A percentile compares a stretch with the other conserved stretches of the same genome.
Evolutionary conservation across 2,888 invertebrate genomes (phyloP).

Genomic region (Ecdyonurus torrentis): DNA sequence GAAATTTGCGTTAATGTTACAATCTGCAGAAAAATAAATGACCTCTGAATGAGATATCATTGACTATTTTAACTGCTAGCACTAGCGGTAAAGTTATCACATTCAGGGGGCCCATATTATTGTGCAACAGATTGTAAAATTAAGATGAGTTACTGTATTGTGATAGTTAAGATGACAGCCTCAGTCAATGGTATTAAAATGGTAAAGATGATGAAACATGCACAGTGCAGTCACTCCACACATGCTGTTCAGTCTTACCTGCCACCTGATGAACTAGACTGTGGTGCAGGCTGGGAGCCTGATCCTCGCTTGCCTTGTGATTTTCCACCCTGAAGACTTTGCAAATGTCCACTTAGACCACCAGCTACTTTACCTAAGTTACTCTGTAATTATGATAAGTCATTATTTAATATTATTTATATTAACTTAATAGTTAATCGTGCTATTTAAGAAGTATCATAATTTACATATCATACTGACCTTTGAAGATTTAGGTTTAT

Average conservation of each 20-base stretch:
- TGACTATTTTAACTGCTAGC: no score
- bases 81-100: no score
- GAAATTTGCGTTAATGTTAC: no score
- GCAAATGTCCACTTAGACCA: neutral
- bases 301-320: constrained; percentile 11
- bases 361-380: neutral
- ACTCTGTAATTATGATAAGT: neutral
- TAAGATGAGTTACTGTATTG: no score
- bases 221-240: neutral
- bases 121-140: no score
- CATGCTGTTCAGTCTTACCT: neutral
- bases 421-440: no score
- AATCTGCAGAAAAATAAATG: no score
- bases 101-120: no score
- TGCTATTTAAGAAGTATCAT: no score
- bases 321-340: neutral
- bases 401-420: neutral
- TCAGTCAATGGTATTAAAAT: no score
- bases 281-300: constrained; percentile 8
- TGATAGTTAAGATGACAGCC: no score
- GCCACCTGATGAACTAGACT: neutral
- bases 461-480: constrained; percentile 16
- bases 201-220: neutral
- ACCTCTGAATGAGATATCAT: no score
- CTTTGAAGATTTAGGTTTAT: constrained; percentile 39